A percentile compares a stretch with the other conserved stretches of the same genome.
These are phyloP conservation scores for Trachelipus rathkii DNA, from an alignment of 1,140 invertebrate species.

Conservation along the genomic window DNA sequence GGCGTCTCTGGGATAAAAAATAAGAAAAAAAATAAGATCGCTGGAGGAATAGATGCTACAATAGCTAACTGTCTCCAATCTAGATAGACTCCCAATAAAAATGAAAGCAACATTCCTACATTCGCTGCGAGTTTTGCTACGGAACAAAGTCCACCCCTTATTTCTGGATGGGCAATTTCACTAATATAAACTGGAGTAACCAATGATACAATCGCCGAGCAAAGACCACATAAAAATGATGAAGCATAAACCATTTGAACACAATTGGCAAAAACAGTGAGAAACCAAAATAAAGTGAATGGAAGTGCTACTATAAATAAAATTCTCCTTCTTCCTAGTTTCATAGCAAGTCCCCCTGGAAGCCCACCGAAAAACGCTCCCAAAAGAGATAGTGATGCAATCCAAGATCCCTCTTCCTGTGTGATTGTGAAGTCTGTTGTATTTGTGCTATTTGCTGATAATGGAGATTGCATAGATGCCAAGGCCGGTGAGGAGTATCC, in stretches of 20 bases:
- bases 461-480: conserved; percentile 66
- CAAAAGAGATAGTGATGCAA: conserved; percentile 71
- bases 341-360: conserved; percentile 67
- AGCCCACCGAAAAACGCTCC: conserved; percentile 73
- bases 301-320: conserved; percentile 66
- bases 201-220: conserved; percentile 72
- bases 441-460: conserved; percentile 48
- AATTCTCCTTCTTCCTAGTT: conserved; percentile 64
- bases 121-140: conserved; percentile 77
- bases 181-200: conserved; percentile 81
- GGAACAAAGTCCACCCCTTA: conserved; percentile 76
- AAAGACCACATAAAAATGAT: conserved; percentile 72
- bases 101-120: conserved; percentile 74
- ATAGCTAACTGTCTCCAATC: conserved; percentile 75
- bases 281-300: conserved; percentile 70
- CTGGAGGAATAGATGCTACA: conserved; percentile 67
- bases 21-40: conserved; percentile 50
- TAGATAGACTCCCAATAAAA: conserved; percentile 71
- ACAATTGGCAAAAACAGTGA: conserved; percentile 67
- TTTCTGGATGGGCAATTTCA: conserved; percentile 79
- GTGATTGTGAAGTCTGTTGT: conserved; percentile 53
- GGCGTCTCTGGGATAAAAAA: conserved; percentile 73
- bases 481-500: conserved; percentile 78
- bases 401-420: conserved; percentile 73
- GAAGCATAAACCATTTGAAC: conserved; percentile 71